A percentile compares a stretch with the other conserved stretches of the same genome.
Evolutionary conservation across 2,113 vertebrate genomes (phyloP).

Genomic region (Hassar affinis): DNA sequence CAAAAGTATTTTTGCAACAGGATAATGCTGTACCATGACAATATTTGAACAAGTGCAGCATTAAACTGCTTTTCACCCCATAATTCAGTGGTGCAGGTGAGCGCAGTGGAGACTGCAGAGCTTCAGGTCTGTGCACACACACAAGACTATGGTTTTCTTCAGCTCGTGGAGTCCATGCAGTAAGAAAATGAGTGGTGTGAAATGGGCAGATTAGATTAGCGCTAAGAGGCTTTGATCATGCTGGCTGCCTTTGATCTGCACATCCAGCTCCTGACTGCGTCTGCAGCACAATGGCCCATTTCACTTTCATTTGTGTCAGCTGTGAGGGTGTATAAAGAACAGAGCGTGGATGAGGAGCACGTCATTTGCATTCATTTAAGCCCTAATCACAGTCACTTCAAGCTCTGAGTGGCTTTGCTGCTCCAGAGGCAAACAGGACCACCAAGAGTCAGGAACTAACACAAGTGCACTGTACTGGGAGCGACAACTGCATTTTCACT

Average conservation of each 20-base stretch:
- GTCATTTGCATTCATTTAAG: constrained; percentile 44
- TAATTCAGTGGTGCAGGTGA: not conserved
- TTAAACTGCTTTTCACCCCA: not conserved
- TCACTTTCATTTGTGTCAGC: constrained; percentile 52
- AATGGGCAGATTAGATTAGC: constrained; percentile 64
- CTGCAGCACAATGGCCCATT: constrained; percentile 43
- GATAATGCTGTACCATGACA: not conserved
- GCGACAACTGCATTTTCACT: not conserved
- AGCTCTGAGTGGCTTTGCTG: constrained; percentile 23
- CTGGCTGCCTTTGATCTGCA: constrained; percentile 66
- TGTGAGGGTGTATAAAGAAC: constrained; percentile 12
- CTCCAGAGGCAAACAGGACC: constrained; percentile 38
- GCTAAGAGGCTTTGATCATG: constrained; percentile 64
- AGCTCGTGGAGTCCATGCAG: constrained; percentile 35
- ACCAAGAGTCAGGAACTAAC: constrained; percentile 22
- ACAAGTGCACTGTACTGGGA: not conserved
- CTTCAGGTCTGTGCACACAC: not conserved
- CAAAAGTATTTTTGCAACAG: not conserved
- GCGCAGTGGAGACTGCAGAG: not conserved
- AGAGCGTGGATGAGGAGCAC: constrained; percentile 29
- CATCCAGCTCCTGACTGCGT: constrained; percentile 27
- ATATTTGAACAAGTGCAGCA: not conserved
- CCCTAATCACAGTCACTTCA: constrained; percentile 44
- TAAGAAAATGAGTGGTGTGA: constrained; percentile 53
- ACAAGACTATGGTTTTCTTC: not conserved